A percentile compares a stretch with the other conserved stretches of the same genome.
phyloP scores from a whole-genome alignment of 2,113 vertebrate genomes.

The Rhinogobius similis region DNA sequence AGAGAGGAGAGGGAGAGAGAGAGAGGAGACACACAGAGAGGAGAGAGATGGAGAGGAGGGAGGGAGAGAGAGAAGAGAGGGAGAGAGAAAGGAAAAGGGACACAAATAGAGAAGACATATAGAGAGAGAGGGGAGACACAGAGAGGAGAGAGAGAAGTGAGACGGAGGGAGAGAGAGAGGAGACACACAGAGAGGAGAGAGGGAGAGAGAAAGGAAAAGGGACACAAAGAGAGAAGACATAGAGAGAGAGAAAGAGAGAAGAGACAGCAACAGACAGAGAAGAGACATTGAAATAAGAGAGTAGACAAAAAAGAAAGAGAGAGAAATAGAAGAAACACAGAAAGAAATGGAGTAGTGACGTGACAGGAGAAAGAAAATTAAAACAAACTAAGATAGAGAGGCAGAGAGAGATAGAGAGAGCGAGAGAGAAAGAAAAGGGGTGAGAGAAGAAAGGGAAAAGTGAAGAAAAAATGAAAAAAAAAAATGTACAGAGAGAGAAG shows the following conservation, averaged over 20 bases:
- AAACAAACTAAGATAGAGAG: too few species aligned
- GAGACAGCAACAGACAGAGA: background rate
- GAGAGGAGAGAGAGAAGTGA: too few species aligned
- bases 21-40: background rate
- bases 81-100: background rate
- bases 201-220: too few species aligned
- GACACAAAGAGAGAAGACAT: too few species aligned
- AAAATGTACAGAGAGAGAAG: conserved; percentile 17
- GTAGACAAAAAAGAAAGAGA: background rate
- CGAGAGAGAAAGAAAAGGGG: conserved; percentile 28
- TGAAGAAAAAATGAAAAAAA: background rate
- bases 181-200: too few species aligned
- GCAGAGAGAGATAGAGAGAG: conserved; percentile 18
- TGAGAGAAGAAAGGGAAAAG: background rate
- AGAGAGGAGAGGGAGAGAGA: conserved; percentile 1
- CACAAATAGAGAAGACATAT: conserved; percentile 15
- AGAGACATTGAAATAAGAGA: conserved; percentile 19
- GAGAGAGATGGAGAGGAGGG: background rate
- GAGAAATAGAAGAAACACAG: too few species aligned
- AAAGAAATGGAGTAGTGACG: too few species aligned
- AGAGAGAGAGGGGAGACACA: conserved; percentile 17
- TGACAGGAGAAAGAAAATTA: too few species aligned
- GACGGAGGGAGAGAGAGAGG: too few species aligned
- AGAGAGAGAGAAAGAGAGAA: conserved; percentile 23
- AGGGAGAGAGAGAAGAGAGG: background rate